These are phyloP conservation scores for Liopterus haemorrhoidalis DNA, from an alignment of 2,888 invertebrate genomes.

Conservation along the genomic window DNA sequence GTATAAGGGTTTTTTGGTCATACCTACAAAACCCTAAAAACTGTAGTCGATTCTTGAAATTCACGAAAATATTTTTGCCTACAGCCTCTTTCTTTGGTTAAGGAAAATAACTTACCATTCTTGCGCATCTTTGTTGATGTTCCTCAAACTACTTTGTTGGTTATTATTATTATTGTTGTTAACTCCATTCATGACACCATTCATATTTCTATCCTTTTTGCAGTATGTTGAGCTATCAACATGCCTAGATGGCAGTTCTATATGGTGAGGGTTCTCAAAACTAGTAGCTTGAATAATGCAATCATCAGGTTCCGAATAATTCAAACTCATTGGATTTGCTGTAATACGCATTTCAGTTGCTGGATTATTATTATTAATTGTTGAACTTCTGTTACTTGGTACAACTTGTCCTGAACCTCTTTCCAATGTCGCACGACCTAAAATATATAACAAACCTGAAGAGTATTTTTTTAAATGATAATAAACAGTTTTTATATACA, in stretches of 20 bases:
- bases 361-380: conserved; percentile 32
- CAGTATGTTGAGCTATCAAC: conserved; percentile 66
- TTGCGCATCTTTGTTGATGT: conserved; percentile 5
- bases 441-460: conserved; percentile 25
- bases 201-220: conserved; percentile 52
- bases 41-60: too few relatives aligned
- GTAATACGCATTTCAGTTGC: conserved; percentile 67
- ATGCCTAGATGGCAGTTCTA: conserved; percentile 56
- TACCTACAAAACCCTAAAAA: too few relatives aligned
- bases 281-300: conserved; percentile 58
- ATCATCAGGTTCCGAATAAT: conserved; percentile 63
- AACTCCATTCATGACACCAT: conserved; percentile 16
- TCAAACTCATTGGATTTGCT: conserved; percentile 66
- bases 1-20: too few relatives aligned
- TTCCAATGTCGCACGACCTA: conserved; percentile 58
- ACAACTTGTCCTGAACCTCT: conserved; percentile 44
- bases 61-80: too few relatives aligned
- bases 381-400: conserved; percentile 31
- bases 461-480: conserved; percentile 8
- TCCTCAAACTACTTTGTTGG: background rate
- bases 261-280: conserved; percentile 69
- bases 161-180: conserved; percentile 16
- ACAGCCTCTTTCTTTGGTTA: too few relatives aligned
- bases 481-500: conserved; percentile 18
- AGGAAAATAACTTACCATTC: conserved; percentile 17